Evolutionary conservation across 2,113 vertebrate genomes (phyloP), one percentile per base, ranked within the genome.

Genomic region (Panthera tigris): DNA sequence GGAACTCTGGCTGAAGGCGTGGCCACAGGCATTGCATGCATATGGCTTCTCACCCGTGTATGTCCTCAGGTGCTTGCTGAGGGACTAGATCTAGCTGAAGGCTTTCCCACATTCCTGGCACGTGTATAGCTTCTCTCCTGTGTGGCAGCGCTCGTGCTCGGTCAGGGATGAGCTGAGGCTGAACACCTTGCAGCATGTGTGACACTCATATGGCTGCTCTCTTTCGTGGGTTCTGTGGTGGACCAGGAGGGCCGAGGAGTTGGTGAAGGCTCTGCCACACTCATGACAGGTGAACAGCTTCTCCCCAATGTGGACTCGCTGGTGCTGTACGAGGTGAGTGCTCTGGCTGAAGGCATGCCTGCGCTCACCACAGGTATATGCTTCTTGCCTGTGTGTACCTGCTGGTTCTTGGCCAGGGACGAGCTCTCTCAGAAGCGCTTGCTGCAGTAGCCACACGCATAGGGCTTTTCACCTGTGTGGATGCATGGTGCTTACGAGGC

Each of bases 121-220:
- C 31, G 41, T 11, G 7, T 97, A 97, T 0, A 97, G 98, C 89
- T 94, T 96, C 33, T 94, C 89, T 31, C 97, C 95, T 0, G 69
- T 90, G 48, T 96, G 94, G 57, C 84, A 98, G 82, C 97, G 97
- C 96, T 98, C 86, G 84, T 99, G 99, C 1, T 98, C 98, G 83
- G 98, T 98, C 80, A 99, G 90, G 13, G 78, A 96, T 0, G 85
- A 98, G 36, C 76, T 84, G 14, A 87, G 89, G 14, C 83, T 88
- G 39, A 97, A 97, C 3, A 27, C 85, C 52, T 96, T 97, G 31
- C 92, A 78, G 50, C 97, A 98, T 31, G 74, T 74, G 0, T 9
- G 4, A 39, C 94, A 96, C 29, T 87, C 71, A 3, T 82, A 93
- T 2, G 97, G 97, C 36, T 45, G 95, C 81, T 98, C 97, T n/a